Evolutionary conservation across 2,113 vertebrate genomes (phyloP).

Genomic region (Bothrops jararaca): DNA sequence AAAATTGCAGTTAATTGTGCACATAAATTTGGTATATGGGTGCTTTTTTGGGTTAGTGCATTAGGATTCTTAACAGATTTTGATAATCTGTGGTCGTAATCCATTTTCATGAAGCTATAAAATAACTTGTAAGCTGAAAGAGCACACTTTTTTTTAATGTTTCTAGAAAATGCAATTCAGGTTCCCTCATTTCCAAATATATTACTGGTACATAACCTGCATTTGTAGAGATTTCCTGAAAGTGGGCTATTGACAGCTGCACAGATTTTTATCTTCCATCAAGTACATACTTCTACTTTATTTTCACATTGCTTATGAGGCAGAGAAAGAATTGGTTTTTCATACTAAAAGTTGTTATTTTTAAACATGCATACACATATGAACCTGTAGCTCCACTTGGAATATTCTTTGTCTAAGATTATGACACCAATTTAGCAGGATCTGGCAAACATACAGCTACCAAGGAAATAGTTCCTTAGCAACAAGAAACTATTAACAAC

Average conservation of each 20-base stretch:
- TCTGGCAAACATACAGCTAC: constrained; percentile 66
- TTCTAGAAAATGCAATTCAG: not conserved
- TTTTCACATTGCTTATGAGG: constrained; percentile 13
- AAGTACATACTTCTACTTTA: constrained; percentile 17
- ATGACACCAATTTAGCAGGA: constrained; percentile 59
- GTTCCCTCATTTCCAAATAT: not conserved
- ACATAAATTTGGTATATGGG: not conserved
- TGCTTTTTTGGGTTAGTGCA: not conserved
- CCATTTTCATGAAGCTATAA: constrained; percentile 8
- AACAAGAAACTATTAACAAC: constrained; percentile 55
- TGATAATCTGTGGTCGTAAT: not conserved
- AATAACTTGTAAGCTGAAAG: not conserved
- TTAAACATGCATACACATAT: not conserved
- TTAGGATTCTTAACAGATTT: constrained; percentile 29
- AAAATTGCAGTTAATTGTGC: not conserved
- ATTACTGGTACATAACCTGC: not conserved
- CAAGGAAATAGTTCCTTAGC: constrained; percentile 69
- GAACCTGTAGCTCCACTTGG: constrained; percentile 45
- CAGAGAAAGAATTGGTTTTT: not conserved
- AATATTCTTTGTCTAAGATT: constrained; percentile 53
- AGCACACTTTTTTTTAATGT: constrained; percentile 18
- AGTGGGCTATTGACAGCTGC: not conserved
- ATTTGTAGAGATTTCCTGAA: constrained; percentile 12
- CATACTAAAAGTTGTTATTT: not conserved
- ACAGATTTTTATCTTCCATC: constrained; percentile 35